Evolutionary conservation across 1,140 invertebrate genomes (phyloP).

Genomic region (Probaryconus sp.): DNA sequence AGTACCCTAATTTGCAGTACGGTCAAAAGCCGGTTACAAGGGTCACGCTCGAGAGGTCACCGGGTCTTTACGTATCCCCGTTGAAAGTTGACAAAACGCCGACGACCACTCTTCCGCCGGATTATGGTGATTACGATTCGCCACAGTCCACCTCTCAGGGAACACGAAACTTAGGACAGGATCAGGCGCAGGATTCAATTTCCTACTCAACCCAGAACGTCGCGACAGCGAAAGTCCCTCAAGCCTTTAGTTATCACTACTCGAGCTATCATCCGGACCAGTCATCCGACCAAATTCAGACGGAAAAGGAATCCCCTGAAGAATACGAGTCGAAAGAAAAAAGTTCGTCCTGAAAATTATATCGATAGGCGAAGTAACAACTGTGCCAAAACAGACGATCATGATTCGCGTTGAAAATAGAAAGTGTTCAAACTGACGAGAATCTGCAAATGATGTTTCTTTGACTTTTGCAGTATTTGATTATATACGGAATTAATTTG

Average conservation of each 20-base stretch:
- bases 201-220: constrained; percentile 64
- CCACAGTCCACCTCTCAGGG: constrained; percentile 15
- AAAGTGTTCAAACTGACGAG: too few species aligned
- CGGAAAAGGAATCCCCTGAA: constrained; percentile 55
- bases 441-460: background rate
- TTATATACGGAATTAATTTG: too few species aligned
- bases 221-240: constrained; percentile 60
- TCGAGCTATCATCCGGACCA: constrained; percentile 65
- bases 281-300: constrained; percentile 52
- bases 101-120: constrained; percentile 32
- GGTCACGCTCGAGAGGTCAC: constrained; percentile 64
- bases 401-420: too few species aligned
- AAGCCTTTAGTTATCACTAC: constrained; percentile 66
- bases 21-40: constrained; percentile 60
- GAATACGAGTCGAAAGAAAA: constrained; percentile 39
- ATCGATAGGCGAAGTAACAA: constrained; percentile 5
- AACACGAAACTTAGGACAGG: constrained; percentile 30
- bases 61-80: constrained; percentile 62
- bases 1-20: constrained; percentile 55
- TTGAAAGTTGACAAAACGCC: constrained; percentile 51
- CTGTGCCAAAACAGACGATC: too few species aligned
- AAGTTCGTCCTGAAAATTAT: constrained; percentile 24
- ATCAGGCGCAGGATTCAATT: constrained; percentile 43
- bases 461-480: too few species aligned
- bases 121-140: constrained; percentile 67